These are phyloP conservation scores for Tadarida brasiliensis DNA, from an alignment of 2,797 vertebrate species.

Conservation along the genomic window DNA sequence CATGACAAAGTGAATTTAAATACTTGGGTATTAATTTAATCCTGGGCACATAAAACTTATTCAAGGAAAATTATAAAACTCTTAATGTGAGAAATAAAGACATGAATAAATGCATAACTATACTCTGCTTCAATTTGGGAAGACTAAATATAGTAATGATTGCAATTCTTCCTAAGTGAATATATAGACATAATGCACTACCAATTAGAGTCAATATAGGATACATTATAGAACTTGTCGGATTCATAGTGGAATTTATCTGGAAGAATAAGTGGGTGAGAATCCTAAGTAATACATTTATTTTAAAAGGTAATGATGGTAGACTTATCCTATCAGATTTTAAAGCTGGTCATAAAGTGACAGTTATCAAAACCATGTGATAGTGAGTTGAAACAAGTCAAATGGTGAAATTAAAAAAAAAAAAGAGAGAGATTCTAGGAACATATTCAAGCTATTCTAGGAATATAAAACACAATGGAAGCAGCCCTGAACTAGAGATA, in stretches of 20 bases:
- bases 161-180: slow-evolving; percentile 43
- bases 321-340: slow-evolving; percentile 28
- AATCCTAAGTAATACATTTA: slow-evolving; percentile 33
- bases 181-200: slow-evolving; percentile 33
- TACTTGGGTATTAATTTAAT: slow-evolving; percentile 52
- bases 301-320: slow-evolving; percentile 8
- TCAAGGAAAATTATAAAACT: slow-evolving; percentile 50
- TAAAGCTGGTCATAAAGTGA: slow-evolving; percentile 49
- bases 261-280: slow-evolving; percentile 24
- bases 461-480: slow-evolving; percentile 29
- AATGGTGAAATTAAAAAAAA: background rate
- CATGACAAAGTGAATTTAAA: slow-evolving; percentile 12
- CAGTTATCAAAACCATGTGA: slow-evolving; percentile 48
- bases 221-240: slow-evolving; percentile 58
- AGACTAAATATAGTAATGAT: slow-evolving; percentile 41
- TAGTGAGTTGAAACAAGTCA: slow-evolving; percentile 26
- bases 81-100: slow-evolving; percentile 63
- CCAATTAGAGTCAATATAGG: background rate
- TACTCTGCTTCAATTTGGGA: slow-evolving; percentile 45
- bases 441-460: slow-evolving; percentile 47
- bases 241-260: slow-evolving; percentile 55
- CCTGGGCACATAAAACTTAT: slow-evolving; percentile 33
- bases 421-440: background rate
- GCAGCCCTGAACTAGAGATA: background rate
- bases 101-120: slow-evolving; percentile 16